Base-by-base conservation (phyloP, 2,113 vertebrate species). In the Atrichornis clamosus region DNA sequence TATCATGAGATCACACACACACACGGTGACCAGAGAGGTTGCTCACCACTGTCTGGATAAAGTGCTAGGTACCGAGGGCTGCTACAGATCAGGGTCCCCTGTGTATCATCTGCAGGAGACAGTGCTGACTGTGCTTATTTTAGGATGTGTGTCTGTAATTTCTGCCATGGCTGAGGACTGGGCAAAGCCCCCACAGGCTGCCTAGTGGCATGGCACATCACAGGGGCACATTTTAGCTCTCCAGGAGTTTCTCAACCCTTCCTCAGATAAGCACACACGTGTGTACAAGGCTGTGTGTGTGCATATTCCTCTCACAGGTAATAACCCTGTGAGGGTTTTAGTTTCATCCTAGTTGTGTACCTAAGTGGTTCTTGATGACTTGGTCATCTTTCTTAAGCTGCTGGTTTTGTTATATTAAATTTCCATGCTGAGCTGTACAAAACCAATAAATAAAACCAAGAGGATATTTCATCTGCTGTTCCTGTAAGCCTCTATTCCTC, bases 361-460 rank as follows among this genome's bases (percentile, higher is more conserved):
- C 50, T 52, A 78, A 93, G 50, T 49, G 65, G 15, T 44, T 91
- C 64, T 70, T 60, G 53, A 79, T 52, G 60, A 80, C 46, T 89
- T 73, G 39, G 20, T 26, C 68, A 84, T 92, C 64, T 56, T 77
- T 87, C 67, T 87, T 87, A 84, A 82, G 42, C 33, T 86, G 30
- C n/a, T 68, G 20, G 0, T 39, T 84, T 77, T 70, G 44, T 78
- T 68, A n/a, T 32, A 62, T 10, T 72, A 78, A 87, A 52, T 9
- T 72, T 96, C 58, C 47, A n/a, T 50, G 49, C 68, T 85, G 84
- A 91, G 62, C 47, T 75, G 26, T 75, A 62, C 65, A 91, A 93
- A 95, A 96, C 63, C 55, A 73, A 69, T 92, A 90, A 93, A 94
- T 79, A 81, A 86, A 63, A 88, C 33, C 13, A 88, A 35, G 26